Evolutionary conservation across 2,888 invertebrate genomes (phyloP).

Genomic region (Callyntrura sp.): DNA sequence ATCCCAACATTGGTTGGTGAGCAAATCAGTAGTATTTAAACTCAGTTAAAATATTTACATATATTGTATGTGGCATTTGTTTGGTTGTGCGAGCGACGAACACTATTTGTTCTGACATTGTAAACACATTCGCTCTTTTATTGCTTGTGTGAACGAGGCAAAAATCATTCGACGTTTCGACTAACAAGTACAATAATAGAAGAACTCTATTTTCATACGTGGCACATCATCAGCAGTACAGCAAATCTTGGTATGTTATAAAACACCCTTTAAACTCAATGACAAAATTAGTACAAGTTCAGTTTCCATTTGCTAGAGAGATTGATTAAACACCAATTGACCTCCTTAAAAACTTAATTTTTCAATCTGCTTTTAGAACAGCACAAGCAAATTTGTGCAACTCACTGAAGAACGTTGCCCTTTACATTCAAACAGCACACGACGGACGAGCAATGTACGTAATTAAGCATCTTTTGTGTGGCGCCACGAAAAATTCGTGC

Average conservation of each 20-base stretch:
- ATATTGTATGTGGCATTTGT: background rate
- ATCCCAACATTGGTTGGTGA: slow-evolving; percentile 18
- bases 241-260: background rate
- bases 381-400: no score
- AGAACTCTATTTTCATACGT: background rate
- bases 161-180: slow-evolving; percentile 21
- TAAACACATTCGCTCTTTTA: background rate
- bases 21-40: slow-evolving; percentile 26
- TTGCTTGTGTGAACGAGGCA: slow-evolving; percentile 36
- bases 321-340: no score
- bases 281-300: background rate
- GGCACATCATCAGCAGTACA: background rate
- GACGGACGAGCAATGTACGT: no score
- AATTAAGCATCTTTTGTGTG: no score
- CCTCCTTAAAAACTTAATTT: no score
- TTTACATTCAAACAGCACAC: no score
- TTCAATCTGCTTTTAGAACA: no score
- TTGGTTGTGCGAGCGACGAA: background rate
- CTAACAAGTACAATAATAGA: background rate
- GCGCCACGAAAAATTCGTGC: no score
- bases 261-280: background rate
- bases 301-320: background rate
- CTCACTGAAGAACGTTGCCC: no score
- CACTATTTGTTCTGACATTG: background rate
- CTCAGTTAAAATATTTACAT: background rate